Base-by-base conservation (phyloP, 2,113 vertebrate species). In the Patagioenas fasciata region DNA sequence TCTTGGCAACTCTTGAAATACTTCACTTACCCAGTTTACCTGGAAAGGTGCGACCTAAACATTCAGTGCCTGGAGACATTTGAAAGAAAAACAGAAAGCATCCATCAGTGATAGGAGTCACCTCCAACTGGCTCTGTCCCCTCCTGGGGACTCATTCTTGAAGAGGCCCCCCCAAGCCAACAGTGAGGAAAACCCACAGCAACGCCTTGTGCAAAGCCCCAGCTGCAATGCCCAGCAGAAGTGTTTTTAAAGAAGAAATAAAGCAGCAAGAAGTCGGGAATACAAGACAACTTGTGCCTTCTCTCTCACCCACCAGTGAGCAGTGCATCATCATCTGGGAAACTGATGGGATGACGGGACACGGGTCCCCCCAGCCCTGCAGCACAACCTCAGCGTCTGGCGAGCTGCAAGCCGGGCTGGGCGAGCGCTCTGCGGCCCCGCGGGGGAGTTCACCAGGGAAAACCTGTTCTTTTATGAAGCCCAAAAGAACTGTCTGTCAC, bases 1-100 rank as follows among this genome's bases (percentile, higher is more conserved):
- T 88, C 89, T 82, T 96, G 91, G 94, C 91, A 94, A 75, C 89
- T 97, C 95, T 88, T 92, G 56, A 95, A 96, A 95, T 91, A 93
- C 82, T 92, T 86, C 93, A 91, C 89, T 80, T 86, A 88, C 84
- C 85, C 86, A 91, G 89, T 93, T 95, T 95, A 96, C 96, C 95
- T 96, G 95, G 95, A 96, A 94, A 96, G 96, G 80, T 94, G 88
- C 48, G 89, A 97, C 91, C 86, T 85, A 95, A 96, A 93, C 73
- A 95, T 94, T 96, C 88, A 88, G 80, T 84, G 91, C 96, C 89
- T 95, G 91, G 84, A 95, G 93, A 97, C 89, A 95, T 92, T 88
- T 80, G 92, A 96, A 95, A 91, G 91, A 95, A 95, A 96, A 96
- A 89, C 91, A 93, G 87, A 94, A 88, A 94, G 85, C 58, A 83